Evolutionary conservation across 2,113 vertebrate species (phyloP).

Genomic region (Coracopsis vasa): DNA sequence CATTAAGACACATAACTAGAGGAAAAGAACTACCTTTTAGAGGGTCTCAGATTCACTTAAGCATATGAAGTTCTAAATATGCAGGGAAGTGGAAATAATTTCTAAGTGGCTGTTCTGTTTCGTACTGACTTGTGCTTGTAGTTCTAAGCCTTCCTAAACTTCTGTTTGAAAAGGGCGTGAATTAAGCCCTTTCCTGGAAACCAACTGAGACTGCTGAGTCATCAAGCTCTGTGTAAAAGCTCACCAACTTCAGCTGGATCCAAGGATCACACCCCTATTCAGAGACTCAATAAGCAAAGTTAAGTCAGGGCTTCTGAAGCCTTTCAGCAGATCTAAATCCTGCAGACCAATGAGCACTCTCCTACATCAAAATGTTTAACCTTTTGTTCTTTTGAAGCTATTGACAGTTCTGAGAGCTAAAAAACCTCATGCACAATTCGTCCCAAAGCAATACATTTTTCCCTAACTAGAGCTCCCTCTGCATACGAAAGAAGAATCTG

Average conservation of each 20-base stretch:
- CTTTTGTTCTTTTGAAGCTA: not conserved
- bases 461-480: not conserved
- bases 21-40: not conserved
- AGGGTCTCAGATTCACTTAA: not conserved
- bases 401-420: not conserved
- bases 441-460: not conserved
- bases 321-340: not conserved
- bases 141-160: not conserved
- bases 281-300: not conserved
- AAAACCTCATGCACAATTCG: not conserved
- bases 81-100: not conserved
- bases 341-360: not conserved
- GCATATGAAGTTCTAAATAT: not conserved
- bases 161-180: not conserved
- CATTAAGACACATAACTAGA: not conserved
- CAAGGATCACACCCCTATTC: not conserved
- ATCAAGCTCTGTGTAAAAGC: not conserved
- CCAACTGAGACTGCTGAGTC: not conserved
- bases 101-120: not conserved
- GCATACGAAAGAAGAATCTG: not conserved
- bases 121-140: not conserved
- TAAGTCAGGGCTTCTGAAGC: not conserved
- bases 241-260: not conserved
- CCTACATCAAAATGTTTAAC: not conserved
- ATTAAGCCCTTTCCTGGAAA: not conserved